Evolutionary conservation across 2,888 invertebrate genomes (phyloP).

Genomic region (Drosophila ezoana): DNA sequence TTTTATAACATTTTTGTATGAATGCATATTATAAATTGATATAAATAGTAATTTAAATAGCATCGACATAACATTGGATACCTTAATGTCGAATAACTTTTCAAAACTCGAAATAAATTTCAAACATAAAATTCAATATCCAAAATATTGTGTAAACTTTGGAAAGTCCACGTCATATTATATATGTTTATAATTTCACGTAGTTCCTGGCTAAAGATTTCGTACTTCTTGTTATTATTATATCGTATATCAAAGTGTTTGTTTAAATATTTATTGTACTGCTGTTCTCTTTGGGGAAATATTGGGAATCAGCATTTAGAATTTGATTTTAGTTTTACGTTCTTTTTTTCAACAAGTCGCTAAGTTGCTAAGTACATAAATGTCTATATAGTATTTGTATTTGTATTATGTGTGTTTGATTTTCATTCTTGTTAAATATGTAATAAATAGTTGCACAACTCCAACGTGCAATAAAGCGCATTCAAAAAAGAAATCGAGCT

Average conservation of each 20-base stretch:
- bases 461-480: conserved; percentile 54
- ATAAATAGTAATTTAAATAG: conserved; percentile 64
- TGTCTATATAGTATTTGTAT: conserved; percentile 57
- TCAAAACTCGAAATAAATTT: conserved; percentile 49
- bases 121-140: conserved; percentile 53
- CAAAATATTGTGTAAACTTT: conserved; percentile 60
- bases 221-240: conserved; percentile 32
- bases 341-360: conserved; percentile 65
- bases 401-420: conserved; percentile 70
- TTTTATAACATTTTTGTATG: conserved; percentile 67
- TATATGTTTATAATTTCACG: conserved; percentile 17
- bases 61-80: conserved; percentile 45
- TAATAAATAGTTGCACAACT: conserved; percentile 65
- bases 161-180: conserved; percentile 35
- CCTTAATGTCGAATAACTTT: conserved; percentile 29
- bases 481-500: conserved; percentile 29
- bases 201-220: conserved; percentile 30
- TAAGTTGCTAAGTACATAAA: conserved; percentile 76
- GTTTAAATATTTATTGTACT: conserved; percentile 51
- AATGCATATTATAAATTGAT: conserved; percentile 72
- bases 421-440: conserved; percentile 69
- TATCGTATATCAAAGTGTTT: conserved; percentile 72
- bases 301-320: conserved; percentile 68
- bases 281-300: conserved; percentile 35
- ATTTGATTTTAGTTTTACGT: conserved; percentile 66